These are phyloP conservation scores for Willowsia nigromaculata DNA, from an alignment of 2,888 invertebrate genomes.

Conservation along the genomic window DNA sequence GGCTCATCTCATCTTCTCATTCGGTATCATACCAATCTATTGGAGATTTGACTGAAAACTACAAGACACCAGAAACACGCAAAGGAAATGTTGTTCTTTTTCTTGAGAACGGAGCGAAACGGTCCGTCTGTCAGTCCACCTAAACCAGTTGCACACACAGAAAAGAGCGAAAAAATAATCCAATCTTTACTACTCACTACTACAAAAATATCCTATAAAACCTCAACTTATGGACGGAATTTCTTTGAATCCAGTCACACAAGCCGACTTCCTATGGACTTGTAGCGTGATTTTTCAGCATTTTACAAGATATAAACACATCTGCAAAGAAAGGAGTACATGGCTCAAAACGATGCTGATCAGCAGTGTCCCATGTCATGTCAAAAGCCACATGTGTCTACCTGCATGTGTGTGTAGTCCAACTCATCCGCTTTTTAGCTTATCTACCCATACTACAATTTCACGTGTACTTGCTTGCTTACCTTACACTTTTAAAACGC, in stretches of 20 bases:
- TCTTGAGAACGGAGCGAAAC: not conserved
- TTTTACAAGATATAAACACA: constrained; percentile 69
- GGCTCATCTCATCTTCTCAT: not conserved
- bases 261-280: constrained; percentile 56
- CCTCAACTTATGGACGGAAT: constrained; percentile 12
- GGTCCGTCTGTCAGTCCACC: not conserved
- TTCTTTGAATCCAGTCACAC: constrained; percentile 58
- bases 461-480: not conserved
- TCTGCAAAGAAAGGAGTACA: constrained; percentile 68
- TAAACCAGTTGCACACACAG: constrained; percentile 19
- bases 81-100: constrained; percentile 19
- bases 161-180: not conserved
- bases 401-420: constrained; percentile 41
- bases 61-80: constrained; percentile 10
- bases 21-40: constrained; percentile 7
- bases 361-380: constrained; percentile 69
- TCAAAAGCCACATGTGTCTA: constrained; percentile 57
- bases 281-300: constrained; percentile 67
- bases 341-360: constrained; percentile 41
- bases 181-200: not conserved
- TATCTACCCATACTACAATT: not conserved
- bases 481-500: not conserved
- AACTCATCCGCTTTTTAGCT: not conserved
- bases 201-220: not conserved
- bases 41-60: not conserved